Evolutionary conservation across 1,140 invertebrate genomes (phyloP).

Genomic region (Drosophila micromelanica): DNA sequence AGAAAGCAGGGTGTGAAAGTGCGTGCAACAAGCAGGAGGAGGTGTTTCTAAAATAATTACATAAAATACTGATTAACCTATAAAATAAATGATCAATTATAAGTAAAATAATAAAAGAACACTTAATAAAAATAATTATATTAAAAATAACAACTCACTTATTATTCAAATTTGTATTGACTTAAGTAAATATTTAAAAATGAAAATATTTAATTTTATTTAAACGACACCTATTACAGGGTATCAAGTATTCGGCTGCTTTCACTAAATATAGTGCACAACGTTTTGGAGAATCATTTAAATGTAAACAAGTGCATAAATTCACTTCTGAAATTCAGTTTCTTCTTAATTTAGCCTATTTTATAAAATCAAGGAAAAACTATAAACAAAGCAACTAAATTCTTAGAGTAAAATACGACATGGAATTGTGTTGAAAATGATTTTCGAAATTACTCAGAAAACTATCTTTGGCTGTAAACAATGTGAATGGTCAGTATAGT

Average conservation of each 20-base stretch:
- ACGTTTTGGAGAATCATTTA: background rate
- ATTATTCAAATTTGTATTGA: too few relatives aligned
- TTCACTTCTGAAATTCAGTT: background rate
- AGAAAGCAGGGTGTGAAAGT: too few relatives aligned
- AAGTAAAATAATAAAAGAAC: too few relatives aligned
- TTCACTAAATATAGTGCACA: background rate
- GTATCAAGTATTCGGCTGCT: background rate
- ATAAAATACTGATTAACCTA: too few relatives aligned
- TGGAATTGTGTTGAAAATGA: background rate
- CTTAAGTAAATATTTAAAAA: too few relatives aligned
- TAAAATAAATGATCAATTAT: too few relatives aligned
- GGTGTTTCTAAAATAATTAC: too few relatives aligned
- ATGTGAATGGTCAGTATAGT: slow-evolving; percentile 42
- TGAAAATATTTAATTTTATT: too few relatives aligned
- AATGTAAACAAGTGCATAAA: background rate
- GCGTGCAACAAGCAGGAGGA: too few relatives aligned
- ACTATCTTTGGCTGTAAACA: slow-evolving; percentile 40
- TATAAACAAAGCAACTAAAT: background rate
- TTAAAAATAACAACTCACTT: too few relatives aligned
- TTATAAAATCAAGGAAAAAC: background rate
- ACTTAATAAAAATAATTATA: too few relatives aligned
- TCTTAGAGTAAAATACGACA: background rate
- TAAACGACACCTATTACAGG: background rate
- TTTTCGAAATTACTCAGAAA: slow-evolving; percentile 34
- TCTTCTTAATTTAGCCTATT: background rate